Base-by-base conservation (phyloP, 53 echinoderm and acorn worm genomes). In the Antedon mediterranea region DNA sequence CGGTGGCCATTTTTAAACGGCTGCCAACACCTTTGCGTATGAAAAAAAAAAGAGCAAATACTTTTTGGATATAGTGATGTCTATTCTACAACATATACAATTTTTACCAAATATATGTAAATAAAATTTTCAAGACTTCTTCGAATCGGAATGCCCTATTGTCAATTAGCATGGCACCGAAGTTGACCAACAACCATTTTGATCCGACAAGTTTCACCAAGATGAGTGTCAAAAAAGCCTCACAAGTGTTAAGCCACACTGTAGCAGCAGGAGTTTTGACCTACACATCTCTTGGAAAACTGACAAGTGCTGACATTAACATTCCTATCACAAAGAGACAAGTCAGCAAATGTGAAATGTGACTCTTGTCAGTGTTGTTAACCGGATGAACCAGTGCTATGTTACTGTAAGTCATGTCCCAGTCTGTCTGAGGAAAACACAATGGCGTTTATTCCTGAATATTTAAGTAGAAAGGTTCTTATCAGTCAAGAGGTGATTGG, bases 221-320 rank as follows among this genome's bases (percentile, higher is more conserved):
- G 30, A 85, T 84, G 82, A 78, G 76, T 11, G 88, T 88, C 28
- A 81, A 81, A 26, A 78, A 57, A 30, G 88, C 88, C 13, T 74
- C 75, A 7, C 84, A 88, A 13, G 74, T 87, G 13, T 42, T 88
- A 2, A 88, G 88, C 73, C 81, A 84, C 31, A 77, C 84, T 43
- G 78, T 84, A 13, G 80, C 83, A 32, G 87, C 87, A 28, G 80
- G 76, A 0, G 33, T 83, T 0, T 43, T 83, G 29, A 79, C 83
- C n/a, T 76, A 83, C 32, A 34, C 72, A 13, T 71, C 87, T 26
- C 23, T 79, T 20, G 80, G 83, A 20, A 78, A 71, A n/a, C 72
- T 78, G 13, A 83, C 75, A 70, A 75, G 31, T 30, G 71, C n/a
- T n/a, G n/a, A n/a, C n/a, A n/a, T n/a, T n/a, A n/a, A n/a, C n/a